Base-by-base conservation (phyloP, 2,113 vertebrate species). In the Chlorodrepanis virens region DNA sequence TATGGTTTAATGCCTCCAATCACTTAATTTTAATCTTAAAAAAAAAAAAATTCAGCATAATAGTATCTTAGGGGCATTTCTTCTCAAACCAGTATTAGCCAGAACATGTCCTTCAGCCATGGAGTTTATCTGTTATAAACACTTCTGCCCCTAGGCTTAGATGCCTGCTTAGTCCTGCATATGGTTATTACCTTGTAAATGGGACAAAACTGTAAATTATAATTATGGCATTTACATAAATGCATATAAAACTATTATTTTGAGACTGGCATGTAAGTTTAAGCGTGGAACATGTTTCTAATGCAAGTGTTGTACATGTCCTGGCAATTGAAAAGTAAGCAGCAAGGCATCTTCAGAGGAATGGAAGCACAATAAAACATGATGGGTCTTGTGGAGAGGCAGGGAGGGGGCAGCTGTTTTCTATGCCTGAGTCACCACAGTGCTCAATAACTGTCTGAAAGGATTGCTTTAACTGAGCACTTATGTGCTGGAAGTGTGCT, bases 391-490 rank as follows among this genome's bases (percentile, higher is more conserved):
- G 86, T 35, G 31, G 54, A 3, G 3, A 35, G 45, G 10, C 0
- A 2, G 72, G 50, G 39, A 84, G 65, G n/a, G 39, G 64, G 50
- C 50, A 81, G 27, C 83, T 70, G 3, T 94, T 96, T 96, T 76
- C 85, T 83, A 4, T 95, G 69, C 89, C 87, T 77, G 92, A 94
- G 87, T 93, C 89, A 56, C 93, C 61, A 23, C 45, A 94, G 97
- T 91, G 86, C 94, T 97, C 94, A 89, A 21, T 97, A 97, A 93
- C 93, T 96, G 95, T 90, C 96, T 97, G 97, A 97, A 97, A 98
- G 93, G 83, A 81, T 84, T 92, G 84, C 89, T 97, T 97, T 97
- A 96, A 97, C 97, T 97, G 97, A 97, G 96, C 91, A 91, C 90
- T 77, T 86, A 83, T 75, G 57, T 96, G 83, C 93, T 91, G 87